Conservation (phyloP, 2,888 invertebrate genomes). For the Drosophila kambysellisi region DNA sequence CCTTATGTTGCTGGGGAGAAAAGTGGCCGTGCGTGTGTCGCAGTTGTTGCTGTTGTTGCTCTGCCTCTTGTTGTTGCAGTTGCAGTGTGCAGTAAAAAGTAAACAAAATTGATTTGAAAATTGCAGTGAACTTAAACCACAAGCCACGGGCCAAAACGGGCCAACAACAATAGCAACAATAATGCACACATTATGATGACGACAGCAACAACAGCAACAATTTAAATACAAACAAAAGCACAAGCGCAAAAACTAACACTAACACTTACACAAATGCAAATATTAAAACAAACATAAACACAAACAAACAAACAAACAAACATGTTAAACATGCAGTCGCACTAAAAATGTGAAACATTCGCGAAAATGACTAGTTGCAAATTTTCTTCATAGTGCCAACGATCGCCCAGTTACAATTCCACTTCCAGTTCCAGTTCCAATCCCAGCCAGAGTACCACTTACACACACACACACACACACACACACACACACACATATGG, state of each 20-base stretch:
- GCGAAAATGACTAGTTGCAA: slow-evolving; percentile 72
- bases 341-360: slow-evolving; percentile 73
- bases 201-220: slow-evolving; percentile 49
- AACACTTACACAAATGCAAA: slow-evolving; percentile 15
- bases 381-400: slow-evolving; percentile 48
- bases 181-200: slow-evolving; percentile 69
- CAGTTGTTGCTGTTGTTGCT: slow-evolving; percentile 45
- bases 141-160: slow-evolving; percentile 28
- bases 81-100: slow-evolving; percentile 60
- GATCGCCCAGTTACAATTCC: slow-evolving; percentile 27
- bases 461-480: background rate
- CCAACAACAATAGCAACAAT: slow-evolving; percentile 39
- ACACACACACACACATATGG: background rate
- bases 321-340: slow-evolving; percentile 48
- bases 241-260: slow-evolving; percentile 25
- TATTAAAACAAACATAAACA: slow-evolving; percentile 1
- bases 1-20: slow-evolving; percentile 34
- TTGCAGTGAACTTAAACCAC: slow-evolving; percentile 63
- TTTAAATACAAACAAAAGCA: slow-evolving; percentile 29
- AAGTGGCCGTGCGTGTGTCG: slow-evolving; percentile 76
- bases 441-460: background rate
- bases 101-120: slow-evolving; percentile 83
- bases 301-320: slow-evolving; percentile 24
- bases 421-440: slow-evolving; percentile 23
- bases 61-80: slow-evolving; percentile 46